A percentile compares a stretch with the other conserved stretches of the same genome.
Conservation (phyloP, 2,888 invertebrate genomes). For the Monochamus alternatus region DNA sequence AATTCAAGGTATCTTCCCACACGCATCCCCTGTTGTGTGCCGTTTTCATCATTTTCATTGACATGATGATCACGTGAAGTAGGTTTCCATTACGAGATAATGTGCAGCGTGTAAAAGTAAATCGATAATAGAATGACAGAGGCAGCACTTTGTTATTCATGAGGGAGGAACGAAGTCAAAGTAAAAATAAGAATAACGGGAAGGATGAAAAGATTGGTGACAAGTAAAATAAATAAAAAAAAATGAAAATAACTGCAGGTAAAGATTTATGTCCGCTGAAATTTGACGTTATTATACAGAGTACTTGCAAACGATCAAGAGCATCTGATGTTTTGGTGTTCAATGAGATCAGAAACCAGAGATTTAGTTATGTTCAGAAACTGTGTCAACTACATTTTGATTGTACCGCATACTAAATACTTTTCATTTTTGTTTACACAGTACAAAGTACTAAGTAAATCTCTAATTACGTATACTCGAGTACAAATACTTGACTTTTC, state of each 20-base stretch:
- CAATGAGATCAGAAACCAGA: too few relatives aligned
- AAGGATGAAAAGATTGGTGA: neutral
- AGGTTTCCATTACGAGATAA: constrained; percentile 58
- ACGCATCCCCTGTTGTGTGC: constrained; percentile 38
- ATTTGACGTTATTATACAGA: too few relatives aligned
- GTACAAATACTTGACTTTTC: too few relatives aligned
- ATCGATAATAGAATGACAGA: constrained; percentile 54
- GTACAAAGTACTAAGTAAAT: too few relatives aligned
- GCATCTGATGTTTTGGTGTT: too few relatives aligned
- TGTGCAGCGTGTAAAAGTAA: constrained; percentile 53
- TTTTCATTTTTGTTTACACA: too few relatives aligned
- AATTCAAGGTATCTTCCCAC: constrained; percentile 36
- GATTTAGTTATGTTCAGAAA: too few relatives aligned
- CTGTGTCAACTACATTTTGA: too few relatives aligned
- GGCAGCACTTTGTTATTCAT: constrained; percentile 53
- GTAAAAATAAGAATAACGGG: constrained; percentile 40
- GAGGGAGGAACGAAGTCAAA: constrained; percentile 48
- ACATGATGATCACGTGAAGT: constrained; percentile 58
- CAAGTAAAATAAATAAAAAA: neutral
- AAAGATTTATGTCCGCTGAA: too few relatives aligned
- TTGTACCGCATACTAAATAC: too few relatives aligned
- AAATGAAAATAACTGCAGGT: neutral
- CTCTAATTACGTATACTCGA: too few relatives aligned
- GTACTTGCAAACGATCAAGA: too few relatives aligned
- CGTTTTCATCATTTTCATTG: constrained; percentile 54